Base-by-base conservation (phyloP, 1,140 invertebrate species). In the Archegozetes longisetosus region DNA sequence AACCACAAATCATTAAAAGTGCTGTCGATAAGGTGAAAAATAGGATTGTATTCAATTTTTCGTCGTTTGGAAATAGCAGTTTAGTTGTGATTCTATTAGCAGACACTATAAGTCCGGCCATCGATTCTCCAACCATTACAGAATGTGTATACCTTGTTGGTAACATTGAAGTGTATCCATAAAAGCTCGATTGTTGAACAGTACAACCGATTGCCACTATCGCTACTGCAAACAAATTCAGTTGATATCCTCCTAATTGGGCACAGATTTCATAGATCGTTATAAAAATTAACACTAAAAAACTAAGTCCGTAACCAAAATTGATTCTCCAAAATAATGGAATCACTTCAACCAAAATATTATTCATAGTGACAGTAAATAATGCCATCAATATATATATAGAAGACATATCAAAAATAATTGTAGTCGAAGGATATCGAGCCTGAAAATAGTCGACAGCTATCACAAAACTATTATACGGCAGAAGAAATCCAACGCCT, bases 181-280 rank as follows among this genome's bases (percentile, higher is more conserved):
- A 93, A 73, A 91, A 92, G 71, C 87, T 90, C 0, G 87, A 89
- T 73, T 93, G 89, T 71, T 93, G 89, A 51, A 92, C 83, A 73
- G 87, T 88, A 68, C 88, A 91, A 17, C 88, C 89, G 57, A 92
- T 78, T 14, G 89, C 85, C 0, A 90, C 84, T 32, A 88, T 73
- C 3, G 84, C 85, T 3, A 92, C 84, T 3, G 86, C 85, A 0
- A 84, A 75, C 66, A 93, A 76, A 69, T 88, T 91, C 23, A 88
- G 81, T 26, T 77, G 80, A 68, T 93, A 93, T 0, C 80, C 80
- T 1, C 82, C 82, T 3, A 74, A 71, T 1, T 80, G 75, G 13
- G 74, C 73, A 69, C 91, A 90, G 60, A 92, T 80, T 72, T 91
- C 87, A 69, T 84, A 88, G 0, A 85, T 75, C 2, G 85, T 81